Conservation (phyloP, 2,797 vertebrate genomes). For the Brachyalestes nurse region DNA sequence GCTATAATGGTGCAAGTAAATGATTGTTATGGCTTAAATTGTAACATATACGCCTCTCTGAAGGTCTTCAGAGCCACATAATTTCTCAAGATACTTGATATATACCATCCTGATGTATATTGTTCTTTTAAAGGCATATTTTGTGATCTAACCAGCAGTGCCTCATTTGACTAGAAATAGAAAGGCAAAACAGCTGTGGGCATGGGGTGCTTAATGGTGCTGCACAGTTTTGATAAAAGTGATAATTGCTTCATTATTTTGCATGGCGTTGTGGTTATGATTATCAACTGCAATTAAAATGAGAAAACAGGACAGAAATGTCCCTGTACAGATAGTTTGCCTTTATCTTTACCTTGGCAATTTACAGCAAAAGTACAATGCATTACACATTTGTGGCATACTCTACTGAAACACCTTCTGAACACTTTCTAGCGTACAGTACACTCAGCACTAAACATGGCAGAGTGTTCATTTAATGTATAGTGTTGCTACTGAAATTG, state of each 20-base stretch:
- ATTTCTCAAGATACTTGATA: no score
- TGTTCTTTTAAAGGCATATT: neutral
- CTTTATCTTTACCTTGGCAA: slow-evolving; percentile 3
- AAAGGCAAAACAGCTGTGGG: neutral
- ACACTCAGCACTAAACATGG: neutral
- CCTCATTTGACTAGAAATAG: neutral
- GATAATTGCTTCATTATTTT: slow-evolving; percentile 26
- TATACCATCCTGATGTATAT: neutral
- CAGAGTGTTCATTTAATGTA: neutral
- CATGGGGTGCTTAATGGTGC: neutral
- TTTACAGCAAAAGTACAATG: neutral
- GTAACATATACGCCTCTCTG: no score
- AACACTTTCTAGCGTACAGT: neutral
- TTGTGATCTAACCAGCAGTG: neutral
- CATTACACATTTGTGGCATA: neutral
- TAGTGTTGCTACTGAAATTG: neutral
- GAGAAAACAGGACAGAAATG: neutral
- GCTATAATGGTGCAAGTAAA: no score
- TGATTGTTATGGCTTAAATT: no score
- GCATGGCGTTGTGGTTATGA: neutral
- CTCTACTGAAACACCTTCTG: neutral
- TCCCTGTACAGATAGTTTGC: neutral
- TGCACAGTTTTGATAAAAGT: neutral
- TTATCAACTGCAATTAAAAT: neutral
- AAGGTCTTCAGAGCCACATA: no score